Conservation (phyloP, 2,888 invertebrate genomes). For the Helleia helle region DNA sequence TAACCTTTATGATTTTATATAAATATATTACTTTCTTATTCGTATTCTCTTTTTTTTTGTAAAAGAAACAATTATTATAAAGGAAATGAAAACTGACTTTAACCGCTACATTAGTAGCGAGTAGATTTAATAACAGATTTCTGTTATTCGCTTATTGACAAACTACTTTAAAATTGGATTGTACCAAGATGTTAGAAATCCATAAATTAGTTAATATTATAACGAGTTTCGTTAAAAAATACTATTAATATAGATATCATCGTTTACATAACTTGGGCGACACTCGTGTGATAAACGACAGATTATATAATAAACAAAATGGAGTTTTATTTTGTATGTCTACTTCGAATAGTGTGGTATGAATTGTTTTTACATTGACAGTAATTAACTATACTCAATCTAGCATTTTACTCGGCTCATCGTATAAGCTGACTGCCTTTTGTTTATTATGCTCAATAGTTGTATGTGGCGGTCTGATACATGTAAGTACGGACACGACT, state of each 20-base stretch:
- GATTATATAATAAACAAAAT: conserved; percentile 2
- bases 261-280: not conserved
- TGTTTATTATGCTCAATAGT: conserved; percentile 68
- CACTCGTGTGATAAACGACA: not conserved
- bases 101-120: too few species aligned
- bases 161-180: too few species aligned
- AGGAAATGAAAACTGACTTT: too few species aligned
- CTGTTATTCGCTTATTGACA: too few species aligned
- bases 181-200: too few species aligned
- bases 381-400: conserved; percentile 57
- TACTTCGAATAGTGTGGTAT: conserved; percentile 7
- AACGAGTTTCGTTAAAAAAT: too few species aligned
- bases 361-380: conserved; percentile 33
- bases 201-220: too few species aligned
- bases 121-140: too few species aligned
- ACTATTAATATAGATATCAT: conserved; percentile 3
- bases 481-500: conserved; percentile 34
- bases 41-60: too few species aligned
- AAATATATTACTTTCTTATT: not conserved
- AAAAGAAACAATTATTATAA: too few species aligned
- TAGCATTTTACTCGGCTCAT: conserved; percentile 53
- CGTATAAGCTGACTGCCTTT: conserved; percentile 62
- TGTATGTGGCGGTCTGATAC: conserved; percentile 39
- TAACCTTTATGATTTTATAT: not conserved
- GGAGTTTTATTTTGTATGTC: conserved; percentile 21